Conservation (phyloP, 2,113 vertebrate genomes). For the Protobothrops mucrosquamatus region DNA sequence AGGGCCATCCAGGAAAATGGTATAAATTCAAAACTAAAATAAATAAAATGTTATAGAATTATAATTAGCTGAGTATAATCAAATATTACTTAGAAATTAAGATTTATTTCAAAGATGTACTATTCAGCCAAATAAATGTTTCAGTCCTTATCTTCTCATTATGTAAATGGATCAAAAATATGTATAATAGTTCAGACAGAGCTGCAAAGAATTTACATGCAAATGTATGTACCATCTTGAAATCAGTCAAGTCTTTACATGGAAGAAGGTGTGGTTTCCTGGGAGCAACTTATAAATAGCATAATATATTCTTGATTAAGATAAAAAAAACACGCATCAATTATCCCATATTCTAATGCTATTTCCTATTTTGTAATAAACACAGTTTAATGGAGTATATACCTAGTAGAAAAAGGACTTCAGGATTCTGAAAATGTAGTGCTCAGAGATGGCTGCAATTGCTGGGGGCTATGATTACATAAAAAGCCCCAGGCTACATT, state of each 20-base stretch:
- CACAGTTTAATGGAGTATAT: background rate
- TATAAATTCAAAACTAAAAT: background rate
- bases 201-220: background rate
- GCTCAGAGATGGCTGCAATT: background rate
- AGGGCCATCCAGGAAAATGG: background rate
- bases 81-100: background rate
- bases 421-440: background rate
- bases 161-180: background rate
- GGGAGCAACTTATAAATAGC: background rate
- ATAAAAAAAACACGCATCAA: rapidly evolving
- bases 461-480: conserved; percentile 28
- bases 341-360: background rate
- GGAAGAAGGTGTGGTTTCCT: background rate
- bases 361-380: background rate
- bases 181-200: background rate
- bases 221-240: background rate
- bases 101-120: background rate
- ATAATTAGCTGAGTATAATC: background rate
- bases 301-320: background rate
- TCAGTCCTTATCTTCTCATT: background rate
- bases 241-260: background rate
- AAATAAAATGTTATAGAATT: background rate
- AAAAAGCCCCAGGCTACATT: conserved; percentile 3
- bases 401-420: background rate
- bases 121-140: background rate